Conservation (phyloP, 2,888 invertebrate genomes). For the Cantharis nigra region DNA sequence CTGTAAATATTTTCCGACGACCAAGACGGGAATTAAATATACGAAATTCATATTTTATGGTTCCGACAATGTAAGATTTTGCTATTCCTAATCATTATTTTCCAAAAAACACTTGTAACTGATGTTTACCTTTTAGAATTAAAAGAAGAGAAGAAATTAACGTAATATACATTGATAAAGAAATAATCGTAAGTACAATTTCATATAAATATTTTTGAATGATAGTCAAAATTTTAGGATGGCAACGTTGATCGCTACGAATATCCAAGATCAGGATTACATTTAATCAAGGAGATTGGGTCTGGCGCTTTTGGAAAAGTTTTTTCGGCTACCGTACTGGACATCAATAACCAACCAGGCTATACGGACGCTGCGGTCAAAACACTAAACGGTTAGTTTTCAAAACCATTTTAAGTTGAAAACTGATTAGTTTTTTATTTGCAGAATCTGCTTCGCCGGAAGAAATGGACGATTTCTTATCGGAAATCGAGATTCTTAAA, state of each 20-base stretch:
- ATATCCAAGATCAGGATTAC: conserved; percentile 52
- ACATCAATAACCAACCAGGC: conserved; percentile 57
- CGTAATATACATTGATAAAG: conserved; percentile 26
- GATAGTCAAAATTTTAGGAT: conserved; percentile 23
- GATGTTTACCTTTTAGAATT: conserved; percentile 2
- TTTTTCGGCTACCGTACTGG: conserved; percentile 66
- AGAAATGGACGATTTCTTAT: conserved; percentile 70
- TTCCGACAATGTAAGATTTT: conserved; percentile 13
- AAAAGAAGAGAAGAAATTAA: conserved; percentile 20
- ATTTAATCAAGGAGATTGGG: conserved; percentile 64
- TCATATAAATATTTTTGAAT: not conserved
- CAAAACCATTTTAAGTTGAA: not conserved
- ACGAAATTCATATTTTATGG: conserved; percentile 8
- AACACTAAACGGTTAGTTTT: conserved; percentile 65
- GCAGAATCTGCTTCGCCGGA: conserved; percentile 63
- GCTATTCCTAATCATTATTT: too few species aligned
- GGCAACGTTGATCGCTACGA: conserved; percentile 43
- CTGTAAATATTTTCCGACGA: not conserved
- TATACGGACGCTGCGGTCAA: conserved; percentile 72
- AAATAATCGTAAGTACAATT: conserved; percentile 27
- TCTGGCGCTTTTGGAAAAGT: conserved; percentile 79
- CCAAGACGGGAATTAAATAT: not conserved
- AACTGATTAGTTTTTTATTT: not conserved
- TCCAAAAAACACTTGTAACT: not conserved
- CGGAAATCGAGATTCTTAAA: conserved; percentile 80